A percentile compares a stretch with the other conserved stretches of the same genome.
Conservation (phyloP, 2,113 vertebrate genomes). For the Cavia aperea region DNA sequence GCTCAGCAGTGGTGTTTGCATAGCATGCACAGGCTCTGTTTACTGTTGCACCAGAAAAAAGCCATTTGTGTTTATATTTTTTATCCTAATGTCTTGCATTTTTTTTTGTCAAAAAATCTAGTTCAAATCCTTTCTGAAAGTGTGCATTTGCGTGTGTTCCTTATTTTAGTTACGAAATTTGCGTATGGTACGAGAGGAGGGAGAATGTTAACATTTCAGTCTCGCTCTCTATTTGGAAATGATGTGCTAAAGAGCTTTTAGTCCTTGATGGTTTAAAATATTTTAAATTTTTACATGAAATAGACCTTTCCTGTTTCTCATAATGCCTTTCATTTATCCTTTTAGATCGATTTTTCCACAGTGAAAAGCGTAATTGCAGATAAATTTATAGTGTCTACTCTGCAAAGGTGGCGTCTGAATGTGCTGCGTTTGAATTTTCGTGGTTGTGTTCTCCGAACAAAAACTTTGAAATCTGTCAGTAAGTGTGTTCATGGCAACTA, state of each 20-base stretch:
- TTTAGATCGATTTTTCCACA: slow-evolving; percentile 77
- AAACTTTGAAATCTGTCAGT: slow-evolving; percentile 71
- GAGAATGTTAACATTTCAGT: not conserved
- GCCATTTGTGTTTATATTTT: not conserved
- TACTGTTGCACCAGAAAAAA: not conserved
- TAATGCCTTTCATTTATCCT: slow-evolving; percentile 30
- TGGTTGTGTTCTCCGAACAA: slow-evolving; percentile 62
- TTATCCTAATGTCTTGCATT: not conserved
- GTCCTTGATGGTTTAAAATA: slow-evolving; percentile 37
- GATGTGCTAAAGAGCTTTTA: slow-evolving; percentile 15
- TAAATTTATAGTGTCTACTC: slow-evolving; percentile 55
- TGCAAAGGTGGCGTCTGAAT: slow-evolving; percentile 68
- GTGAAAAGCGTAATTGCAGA: slow-evolving; percentile 65
- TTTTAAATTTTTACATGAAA: slow-evolving; percentile 9
- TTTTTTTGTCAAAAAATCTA: not conserved
- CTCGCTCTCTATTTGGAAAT: not conserved
- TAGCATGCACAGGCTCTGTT: not conserved
- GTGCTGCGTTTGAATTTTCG: slow-evolving; percentile 67
- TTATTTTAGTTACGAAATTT: not conserved
- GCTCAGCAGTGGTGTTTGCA: not conserved
- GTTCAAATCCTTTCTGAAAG: not conserved
- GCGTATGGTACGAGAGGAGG: not conserved
- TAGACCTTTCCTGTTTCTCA: slow-evolving; percentile 14
- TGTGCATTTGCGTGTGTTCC: not conserved
- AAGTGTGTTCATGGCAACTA: slow-evolving; percentile 52